A percentile compares a stretch with the other conserved stretches of the same genome.
Conservation (phyloP, 2,888 invertebrate species). For the Tribolium freemani region DNA sequence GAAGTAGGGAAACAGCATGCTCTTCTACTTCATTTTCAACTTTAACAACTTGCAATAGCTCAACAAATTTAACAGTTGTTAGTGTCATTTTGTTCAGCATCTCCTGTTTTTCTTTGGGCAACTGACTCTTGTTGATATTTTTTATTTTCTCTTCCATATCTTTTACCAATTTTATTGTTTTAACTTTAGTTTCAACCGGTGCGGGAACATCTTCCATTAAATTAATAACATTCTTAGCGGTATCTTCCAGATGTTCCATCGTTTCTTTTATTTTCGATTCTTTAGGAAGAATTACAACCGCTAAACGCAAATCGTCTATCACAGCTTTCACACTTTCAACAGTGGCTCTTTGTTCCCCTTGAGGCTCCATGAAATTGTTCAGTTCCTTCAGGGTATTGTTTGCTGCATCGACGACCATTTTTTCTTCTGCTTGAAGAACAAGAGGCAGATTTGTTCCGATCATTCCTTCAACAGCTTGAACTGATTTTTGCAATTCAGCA, state of each 20-base stretch:
- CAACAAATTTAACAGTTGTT: constrained; percentile 29
- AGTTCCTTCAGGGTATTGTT: constrained; percentile 58
- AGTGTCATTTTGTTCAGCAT: constrained; percentile 39
- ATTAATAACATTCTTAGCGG: constrained; percentile 65
- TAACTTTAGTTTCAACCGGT: constrained; percentile 49
- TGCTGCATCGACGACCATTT: constrained; percentile 57
- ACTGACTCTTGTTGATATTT: background rate
- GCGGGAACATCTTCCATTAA: constrained; percentile 61
- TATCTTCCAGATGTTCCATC: constrained; percentile 64
- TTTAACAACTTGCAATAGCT: constrained; percentile 1
- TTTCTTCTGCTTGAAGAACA: constrained; percentile 56
- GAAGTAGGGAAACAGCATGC: constrained; percentile 1
- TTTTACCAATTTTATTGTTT: constrained; percentile 45
- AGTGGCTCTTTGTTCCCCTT: constrained; percentile 45
- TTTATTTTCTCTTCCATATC: constrained; percentile 36
- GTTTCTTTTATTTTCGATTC: constrained; percentile 60
- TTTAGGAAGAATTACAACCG: constrained; percentile 60
- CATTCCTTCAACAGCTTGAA: constrained; percentile 54
- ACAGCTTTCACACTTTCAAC: constrained; percentile 60
- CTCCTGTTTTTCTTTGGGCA: constrained; percentile 20
- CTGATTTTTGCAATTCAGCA: constrained; percentile 61
- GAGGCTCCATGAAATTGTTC: constrained; percentile 53
- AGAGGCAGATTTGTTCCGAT: constrained; percentile 47
- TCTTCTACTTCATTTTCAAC: constrained; percentile 25
- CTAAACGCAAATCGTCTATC: constrained; percentile 62